Percentiles rank a stretch among this genome's conserved stretches.
Conservation (phyloP, 2,888 invertebrate species). For the Leptinotarsa haldemani region DNA sequence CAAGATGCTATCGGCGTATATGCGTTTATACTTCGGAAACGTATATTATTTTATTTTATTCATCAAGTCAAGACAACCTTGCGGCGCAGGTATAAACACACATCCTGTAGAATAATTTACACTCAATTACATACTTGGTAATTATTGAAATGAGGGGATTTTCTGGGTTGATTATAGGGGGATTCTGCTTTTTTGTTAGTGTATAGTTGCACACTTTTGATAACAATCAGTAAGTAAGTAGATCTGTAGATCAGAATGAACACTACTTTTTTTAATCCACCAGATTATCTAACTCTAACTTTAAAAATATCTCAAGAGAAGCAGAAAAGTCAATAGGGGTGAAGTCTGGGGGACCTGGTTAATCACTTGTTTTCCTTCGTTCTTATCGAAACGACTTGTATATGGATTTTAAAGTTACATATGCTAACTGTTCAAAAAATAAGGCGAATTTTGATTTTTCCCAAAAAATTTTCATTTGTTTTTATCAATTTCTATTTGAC, state of each 20-base stretch:
- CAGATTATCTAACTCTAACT: too few species aligned
- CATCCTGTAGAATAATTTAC: constrained; percentile 31
- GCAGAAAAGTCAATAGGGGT: too few species aligned
- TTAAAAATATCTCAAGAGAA: too few species aligned
- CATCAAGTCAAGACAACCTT: constrained; percentile 25
- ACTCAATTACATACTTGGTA: neutral
- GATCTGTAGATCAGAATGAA: neutral
- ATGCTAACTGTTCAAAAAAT: too few species aligned
- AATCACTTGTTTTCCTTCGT: too few species aligned
- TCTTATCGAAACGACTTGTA: too few species aligned
- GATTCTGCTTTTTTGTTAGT: neutral
- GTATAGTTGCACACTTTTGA: neutral
- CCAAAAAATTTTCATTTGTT: too few species aligned
- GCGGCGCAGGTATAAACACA: constrained; percentile 24
- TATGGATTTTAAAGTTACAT: too few species aligned
- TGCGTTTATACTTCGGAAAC: constrained; percentile 32
- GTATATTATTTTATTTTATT: constrained; percentile 30
- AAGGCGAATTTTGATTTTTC: too few species aligned
- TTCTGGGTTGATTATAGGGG: constrained; percentile 5
- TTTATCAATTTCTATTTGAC: too few species aligned
- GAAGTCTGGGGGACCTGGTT: too few species aligned
- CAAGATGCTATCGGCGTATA: constrained; percentile 32
- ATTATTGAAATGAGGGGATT: constrained; percentile 15
- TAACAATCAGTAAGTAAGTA: neutral
- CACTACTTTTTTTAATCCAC: neutral